Base-by-base conservation (phyloP, 2,888 invertebrate species). In the Himalopsyche tibetana region DNA sequence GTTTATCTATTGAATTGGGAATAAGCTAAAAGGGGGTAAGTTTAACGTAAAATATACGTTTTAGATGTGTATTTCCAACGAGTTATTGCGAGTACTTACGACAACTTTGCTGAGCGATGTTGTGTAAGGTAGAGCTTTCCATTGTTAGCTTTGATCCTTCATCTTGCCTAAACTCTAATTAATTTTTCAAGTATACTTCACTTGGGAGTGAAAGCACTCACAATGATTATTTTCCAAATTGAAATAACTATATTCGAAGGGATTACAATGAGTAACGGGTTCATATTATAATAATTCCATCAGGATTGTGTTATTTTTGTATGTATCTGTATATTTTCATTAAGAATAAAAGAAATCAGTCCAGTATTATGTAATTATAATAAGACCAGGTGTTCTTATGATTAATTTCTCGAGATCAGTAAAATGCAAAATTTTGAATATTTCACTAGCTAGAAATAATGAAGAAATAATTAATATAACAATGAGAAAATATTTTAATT, bases 11-110 rank as follows among this genome's bases (percentile, higher is more conserved):
- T 74, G 36, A 74, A 74, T 38, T 1, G 38, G 12, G 38, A 74
- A 36, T 36, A 74, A 74, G 38, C 74, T 74, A 74, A 74, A 38
- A 4, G 38, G 28, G 74, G 12, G 4, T 74, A 38, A 38, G 36
- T 74, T 74, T 74, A 36, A 74, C 38, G 74, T 74, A 74, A 74
- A 74, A 74, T 74, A 74, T 9, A 74, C 74, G 74, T 12, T 74
- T 74, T 74, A 74, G 74, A 74, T 74, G 74, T 74, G 74, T 74
- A 74, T 74, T 74, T 74, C 74, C 74, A 74, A 74, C 74, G 74
- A 74, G 74, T 74, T 74, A 74, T 74, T 38, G 74, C 36, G 38
- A 74, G 74, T 15, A 74, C 74, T 74, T 74, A 74, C 74, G 74
- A 74, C 74, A 74, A 74, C 74, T 74, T 74, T 74, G 74, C 74